Evolutionary conservation across 2,888 invertebrate genomes (phyloP), one percentile per base, ranked within the genome.

Genomic region (Sicus ferrugineus): DNA sequence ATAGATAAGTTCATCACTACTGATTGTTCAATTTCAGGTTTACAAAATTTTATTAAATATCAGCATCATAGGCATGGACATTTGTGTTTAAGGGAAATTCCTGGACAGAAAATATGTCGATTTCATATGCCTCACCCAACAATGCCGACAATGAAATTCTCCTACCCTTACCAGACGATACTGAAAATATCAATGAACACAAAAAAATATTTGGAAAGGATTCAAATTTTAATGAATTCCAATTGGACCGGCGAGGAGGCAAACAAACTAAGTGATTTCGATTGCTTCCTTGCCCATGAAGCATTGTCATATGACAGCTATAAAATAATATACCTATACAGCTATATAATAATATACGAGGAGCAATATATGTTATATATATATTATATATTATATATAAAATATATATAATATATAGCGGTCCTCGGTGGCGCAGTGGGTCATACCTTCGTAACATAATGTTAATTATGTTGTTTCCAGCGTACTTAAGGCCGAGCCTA

Each of bases 91-190:
- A 56, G 74, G 1, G 67, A 72, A 56, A 64, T 72, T 19, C 28
- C 70, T 6, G 70, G 68, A 3, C 28, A 71, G 59, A 65, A 69
- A 21, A 19, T 73, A 48, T 73, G 70, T 48, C 52, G 71, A 14
- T 74, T 72, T 61, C 9, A 64, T 3, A 74, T 73, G 59, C 72
- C 73, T 5, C 61, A 73, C 38, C 72, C 70, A n/a, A 70, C 70
- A 2, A 70, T 74, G 69, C 65, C 67, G 3, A 28, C 64, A 54
- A 34, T 34, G 50, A 50, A 21, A 50, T 50, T 50, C 50, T 50
- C 11, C 23, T 50, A 21, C 50, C 50, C 11, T 4, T 50, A 3
- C 1, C 50, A 21, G 50, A 50, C 9, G 21, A 50, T 50, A 4
- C 23, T 1, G 19, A 50, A 50, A 50, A n/a, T n/a, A 23, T 50